phyloP scores from a whole-genome alignment of 2,888 invertebrate genomes.

The Andricus curvator region DNA sequence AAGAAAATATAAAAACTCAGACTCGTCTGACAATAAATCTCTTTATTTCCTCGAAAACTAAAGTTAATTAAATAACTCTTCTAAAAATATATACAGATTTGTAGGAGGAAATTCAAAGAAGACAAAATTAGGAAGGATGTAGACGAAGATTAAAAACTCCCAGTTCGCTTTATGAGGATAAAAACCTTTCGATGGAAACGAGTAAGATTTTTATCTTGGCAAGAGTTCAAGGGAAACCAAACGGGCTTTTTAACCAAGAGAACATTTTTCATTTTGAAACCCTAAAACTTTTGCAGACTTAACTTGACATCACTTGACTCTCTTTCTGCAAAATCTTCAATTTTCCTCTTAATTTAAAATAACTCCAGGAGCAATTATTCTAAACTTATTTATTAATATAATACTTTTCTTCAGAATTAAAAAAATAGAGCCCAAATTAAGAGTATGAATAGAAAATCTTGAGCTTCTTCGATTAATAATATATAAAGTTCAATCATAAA shows the following conservation, averaged over 20 bases:
- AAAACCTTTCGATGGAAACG: background rate
- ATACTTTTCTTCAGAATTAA: background rate
- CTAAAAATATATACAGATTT: constrained; percentile 2
- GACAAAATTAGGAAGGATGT: background rate
- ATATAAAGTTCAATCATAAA: background rate
- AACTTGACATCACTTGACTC: background rate
- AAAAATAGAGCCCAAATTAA: background rate
- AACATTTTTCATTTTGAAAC: background rate
- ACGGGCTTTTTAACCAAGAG: background rate
- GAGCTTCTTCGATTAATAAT: background rate
- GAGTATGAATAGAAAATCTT: background rate
- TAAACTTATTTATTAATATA: background rate
- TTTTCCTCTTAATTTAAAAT: background rate
- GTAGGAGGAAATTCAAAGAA: background rate
- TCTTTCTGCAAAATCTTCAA: background rate
- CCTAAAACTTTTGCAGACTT: background rate
- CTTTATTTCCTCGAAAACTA: background rate
- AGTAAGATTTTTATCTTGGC: background rate
- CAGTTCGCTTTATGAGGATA: background rate
- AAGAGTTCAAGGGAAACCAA: background rate
- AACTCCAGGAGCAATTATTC: background rate
- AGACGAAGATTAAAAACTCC: background rate
- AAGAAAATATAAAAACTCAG: background rate
- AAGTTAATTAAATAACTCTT: background rate
- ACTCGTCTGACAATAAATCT: background rate